These are phyloP conservation scores for Heliconius sara DNA, from an alignment of 2,888 invertebrate species.

Conservation along the genomic window DNA sequence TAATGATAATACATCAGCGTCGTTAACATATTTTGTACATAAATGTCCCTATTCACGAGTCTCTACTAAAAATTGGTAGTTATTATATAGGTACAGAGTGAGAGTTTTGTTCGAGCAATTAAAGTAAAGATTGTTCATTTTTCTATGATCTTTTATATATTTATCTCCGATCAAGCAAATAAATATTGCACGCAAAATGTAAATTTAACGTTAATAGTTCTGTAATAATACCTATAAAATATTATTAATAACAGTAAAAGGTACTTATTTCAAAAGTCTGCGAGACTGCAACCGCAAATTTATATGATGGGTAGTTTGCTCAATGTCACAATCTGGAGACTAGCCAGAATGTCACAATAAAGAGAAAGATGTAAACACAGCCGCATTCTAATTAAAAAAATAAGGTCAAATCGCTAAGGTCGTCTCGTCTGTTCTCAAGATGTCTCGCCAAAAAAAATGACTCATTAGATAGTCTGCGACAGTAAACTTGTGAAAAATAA, in stretches of 20 bases:
- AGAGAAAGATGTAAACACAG: constrained; percentile 80
- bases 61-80: constrained; percentile 32
- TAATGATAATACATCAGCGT: constrained; percentile 52
- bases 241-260: constrained; percentile 4
- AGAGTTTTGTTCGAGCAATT: constrained; percentile 55
- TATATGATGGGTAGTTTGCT: constrained; percentile 64
- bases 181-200: not conserved
- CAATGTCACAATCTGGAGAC: constrained; percentile 71
- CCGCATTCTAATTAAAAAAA: constrained; percentile 77
- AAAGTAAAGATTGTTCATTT: constrained; percentile 62
- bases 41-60: constrained; percentile 45
- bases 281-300: constrained; percentile 46
- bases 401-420: constrained; percentile 68
- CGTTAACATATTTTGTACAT: constrained; percentile 51
- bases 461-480: constrained; percentile 58
- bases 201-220: not conserved
- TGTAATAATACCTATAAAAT: not conserved
- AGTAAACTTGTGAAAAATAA: constrained; percentile 50
- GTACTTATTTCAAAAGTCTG: constrained; percentile 35
- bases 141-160: constrained; percentile 50
- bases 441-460: constrained; percentile 73
- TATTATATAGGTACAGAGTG: constrained; percentile 25
- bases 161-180: not conserved
- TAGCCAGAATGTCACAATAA: constrained; percentile 79
- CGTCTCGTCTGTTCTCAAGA: constrained; percentile 66